A percentile compares a stretch with the other conserved stretches of the same genome.
phyloP scores from a whole-genome alignment of 2,888 invertebrate species.

The Drosophila bunnanda region DNA sequence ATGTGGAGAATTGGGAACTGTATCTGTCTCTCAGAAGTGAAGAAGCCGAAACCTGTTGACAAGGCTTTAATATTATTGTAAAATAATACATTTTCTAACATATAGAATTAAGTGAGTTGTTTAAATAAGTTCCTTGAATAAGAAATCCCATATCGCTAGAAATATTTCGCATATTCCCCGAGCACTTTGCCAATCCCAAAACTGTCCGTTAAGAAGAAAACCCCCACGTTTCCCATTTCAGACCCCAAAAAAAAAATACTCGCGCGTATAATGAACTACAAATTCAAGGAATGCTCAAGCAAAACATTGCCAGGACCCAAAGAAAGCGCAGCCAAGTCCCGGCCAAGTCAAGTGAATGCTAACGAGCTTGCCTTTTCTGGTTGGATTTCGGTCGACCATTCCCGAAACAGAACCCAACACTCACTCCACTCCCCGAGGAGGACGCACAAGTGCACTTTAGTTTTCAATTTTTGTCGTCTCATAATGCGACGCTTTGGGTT shows the following conservation, averaged over 20 bases:
- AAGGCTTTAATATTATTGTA: neutral
- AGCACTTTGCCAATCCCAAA: slow-evolving; percentile 10
- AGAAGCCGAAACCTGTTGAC: too few relatives aligned
- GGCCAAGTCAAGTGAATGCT: slow-evolving; percentile 48
- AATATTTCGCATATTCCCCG: slow-evolving; percentile 5
- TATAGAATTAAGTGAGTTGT: neutral
- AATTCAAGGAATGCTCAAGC: slow-evolving; percentile 52
- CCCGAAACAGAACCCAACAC: slow-evolving; percentile 27
- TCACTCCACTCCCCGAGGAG: slow-evolving; percentile 21
- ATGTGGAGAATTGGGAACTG: too few relatives aligned
- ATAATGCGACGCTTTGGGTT: slow-evolving; percentile 66
- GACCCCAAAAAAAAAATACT: slow-evolving; percentile 3
- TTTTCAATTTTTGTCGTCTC: slow-evolving; percentile 73
- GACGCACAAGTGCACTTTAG: slow-evolving; percentile 71
- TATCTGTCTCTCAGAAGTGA: too few relatives aligned
- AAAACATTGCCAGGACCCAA: slow-evolving; percentile 46
- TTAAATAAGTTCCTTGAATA: neutral
- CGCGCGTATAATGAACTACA: slow-evolving; percentile 58
- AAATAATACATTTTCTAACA: neutral
- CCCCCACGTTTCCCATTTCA: neutral
- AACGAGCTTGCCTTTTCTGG: slow-evolving; percentile 48
- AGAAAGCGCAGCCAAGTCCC: slow-evolving; percentile 34
- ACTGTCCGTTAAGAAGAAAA: neutral
- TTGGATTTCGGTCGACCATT: slow-evolving; percentile 42
- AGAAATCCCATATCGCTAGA: neutral